Conservation (phyloP, 1,140 invertebrate species). For the Macrosteles quadrilineatus region DNA sequence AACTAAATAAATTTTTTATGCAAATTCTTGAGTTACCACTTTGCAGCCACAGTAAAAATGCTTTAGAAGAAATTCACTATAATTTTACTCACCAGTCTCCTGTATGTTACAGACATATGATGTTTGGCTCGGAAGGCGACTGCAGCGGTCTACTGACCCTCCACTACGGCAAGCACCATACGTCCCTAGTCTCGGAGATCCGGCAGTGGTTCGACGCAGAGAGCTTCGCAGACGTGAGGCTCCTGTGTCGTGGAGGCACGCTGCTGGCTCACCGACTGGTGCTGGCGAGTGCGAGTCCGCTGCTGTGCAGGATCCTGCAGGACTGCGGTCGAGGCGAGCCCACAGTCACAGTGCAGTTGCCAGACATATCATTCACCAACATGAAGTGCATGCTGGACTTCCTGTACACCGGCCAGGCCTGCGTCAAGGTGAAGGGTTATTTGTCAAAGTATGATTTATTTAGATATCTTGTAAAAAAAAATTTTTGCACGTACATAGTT, state of each 20-base stretch:
- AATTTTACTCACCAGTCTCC: too few relatives aligned
- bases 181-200: conserved; percentile 83
- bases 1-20: too few relatives aligned
- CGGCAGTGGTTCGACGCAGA: conserved; percentile 80
- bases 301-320: conserved; percentile 72
- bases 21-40: too few relatives aligned
- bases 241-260: conserved; percentile 73
- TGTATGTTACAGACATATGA: conserved; percentile 28
- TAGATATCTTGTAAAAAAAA: too few relatives aligned
- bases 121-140: conserved; percentile 42
- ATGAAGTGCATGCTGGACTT: conserved; percentile 78
- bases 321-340: conserved; percentile 61
- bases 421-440: conserved; percentile 73
- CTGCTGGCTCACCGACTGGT: conserved; percentile 77
- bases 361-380: conserved; percentile 73
- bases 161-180: conserved; percentile 87
- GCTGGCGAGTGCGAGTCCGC: conserved; percentile 78
- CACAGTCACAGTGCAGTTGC: conserved; percentile 71
- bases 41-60: too few relatives aligned
- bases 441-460: too few relatives aligned
- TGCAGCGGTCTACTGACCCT: conserved; percentile 72
- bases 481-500: too few relatives aligned
- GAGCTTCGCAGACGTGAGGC: conserved; percentile 76
- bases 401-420: conserved; percentile 80
- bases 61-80: too few relatives aligned